Base-by-base conservation (phyloP, 2,888 invertebrate genomes). In the Congeria kusceri region DNA sequence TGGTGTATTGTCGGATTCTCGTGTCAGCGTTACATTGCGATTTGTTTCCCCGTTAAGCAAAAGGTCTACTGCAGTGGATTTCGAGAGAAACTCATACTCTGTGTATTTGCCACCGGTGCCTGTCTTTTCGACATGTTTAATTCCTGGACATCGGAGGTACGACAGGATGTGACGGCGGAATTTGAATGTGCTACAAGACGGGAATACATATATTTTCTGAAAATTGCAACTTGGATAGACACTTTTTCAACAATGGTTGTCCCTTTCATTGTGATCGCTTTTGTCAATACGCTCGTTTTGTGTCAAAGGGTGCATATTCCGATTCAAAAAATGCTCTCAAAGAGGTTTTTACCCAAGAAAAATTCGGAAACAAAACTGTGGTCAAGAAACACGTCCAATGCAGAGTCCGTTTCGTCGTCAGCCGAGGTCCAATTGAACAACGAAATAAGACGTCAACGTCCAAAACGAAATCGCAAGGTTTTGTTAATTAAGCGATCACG, bases 1-100 rank as follows among this genome's bases (percentile, higher is more conserved):
- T 97, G 97, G 97, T 95, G 97, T 79, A 96, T 97, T 20, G 96
- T 97, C 4, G 96, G 96, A 0, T 97, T 97, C 91, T 97, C 97
- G 0, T 95, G 96, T 1, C 97, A 97, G 91, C 95, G 97, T 18
- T 97, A 96, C 91, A 95, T 97, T 3, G 97, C 97, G 0, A 97
- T 97, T 0, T 94, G 96, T 83, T 96, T 96, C 92, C 97, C 97
- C 0, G 92, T 97, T 65, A 95, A 95, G 11, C 77, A 87, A 9
- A 79, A 77, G 1, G 62, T 83, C 44, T 64, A 90, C 18, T 90
- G 89, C 59, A 86, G 87, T 3, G 81, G 78, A 27, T 72, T 73
- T 9, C 76, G 87, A 20, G 89, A 89, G 53, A 88, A 87, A 58
- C 29, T 84, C 7, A 81, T 80, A 9, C 87, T 90, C 0, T 13